Evolutionary conservation across 2,113 vertebrate genomes (phyloP), one percentile per base, ranked within the genome.

Genomic region (Prochilodus magdalenae): DNA sequence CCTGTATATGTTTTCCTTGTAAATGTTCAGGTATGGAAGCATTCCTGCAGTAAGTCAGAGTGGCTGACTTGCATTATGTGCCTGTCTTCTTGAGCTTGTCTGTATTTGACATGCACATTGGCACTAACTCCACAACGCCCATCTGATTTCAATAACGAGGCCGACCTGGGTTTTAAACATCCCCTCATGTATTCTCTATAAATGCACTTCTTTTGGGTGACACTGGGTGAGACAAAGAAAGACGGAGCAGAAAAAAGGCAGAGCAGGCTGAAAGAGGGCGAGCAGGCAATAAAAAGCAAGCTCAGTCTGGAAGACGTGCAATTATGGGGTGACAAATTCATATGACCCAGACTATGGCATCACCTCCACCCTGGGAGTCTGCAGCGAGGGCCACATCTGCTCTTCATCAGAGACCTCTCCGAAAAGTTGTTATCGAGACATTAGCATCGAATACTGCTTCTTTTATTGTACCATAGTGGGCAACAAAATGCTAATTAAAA

Each of bases 311-410:
- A 76, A 87, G 80, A 73, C 60, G 75, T 69, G 59, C 13, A 51
- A 90, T 91, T 87, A 85, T 66, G 71, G 70, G 77, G 59, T 65
- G 67, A 72, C 67, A 49, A 83, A 71, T 78, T 78, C 51, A 66
- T 66, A 44, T 78, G 57, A 78, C 5, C 47, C 51, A 51, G 66
- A 73, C n/a, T 72, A 73, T 63, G 47, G 59, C 26, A 65, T 66
- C 51, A 77, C 40, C 30, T 79, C 70, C 59, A 72, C 1, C 5
- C 15, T 26, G 65, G 1, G 29, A 62, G 67, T 73, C 13, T 18
- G 24, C 10, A 63, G 14, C 49, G 22, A 77, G 44, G 27, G 40
- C 66, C 24, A 77, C 74, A 83, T 71, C 51, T 71, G 69, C 16
- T 72, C 27, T 51, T 63, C 44, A 77, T 77, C 75, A 83, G 36